These are phyloP conservation scores for Drosophila cracens DNA, from an alignment of 2,888 invertebrate species.

Conservation along the genomic window DNA sequence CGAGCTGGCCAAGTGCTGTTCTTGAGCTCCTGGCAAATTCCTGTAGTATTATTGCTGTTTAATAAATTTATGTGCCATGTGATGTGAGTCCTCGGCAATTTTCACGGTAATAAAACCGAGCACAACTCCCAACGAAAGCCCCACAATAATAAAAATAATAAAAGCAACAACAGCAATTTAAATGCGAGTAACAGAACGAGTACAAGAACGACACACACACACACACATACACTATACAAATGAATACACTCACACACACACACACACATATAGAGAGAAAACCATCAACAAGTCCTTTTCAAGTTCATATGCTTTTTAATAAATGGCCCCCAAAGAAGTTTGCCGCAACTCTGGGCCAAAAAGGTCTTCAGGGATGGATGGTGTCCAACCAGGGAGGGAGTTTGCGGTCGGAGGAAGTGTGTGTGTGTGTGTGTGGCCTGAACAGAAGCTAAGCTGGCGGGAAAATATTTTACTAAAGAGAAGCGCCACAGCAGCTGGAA, in stretches of 20 bases:
- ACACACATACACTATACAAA: conserved; percentile 13
- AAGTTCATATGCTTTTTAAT: conserved; percentile 82
- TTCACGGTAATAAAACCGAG: conserved; percentile 56
- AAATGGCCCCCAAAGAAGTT: conserved; percentile 77
- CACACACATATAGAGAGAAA: conserved; percentile 25
- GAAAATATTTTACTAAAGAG: conserved; percentile 57
- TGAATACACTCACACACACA: conserved; percentile 11
- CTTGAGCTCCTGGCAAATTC: conserved; percentile 28
- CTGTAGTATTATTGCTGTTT: conserved; percentile 58
- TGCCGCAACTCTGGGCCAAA: conserved; percentile 40
- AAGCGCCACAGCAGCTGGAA: conserved; percentile 64
- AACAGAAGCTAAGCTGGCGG: conserved; percentile 62
- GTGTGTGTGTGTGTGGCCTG: conserved; percentile 12
- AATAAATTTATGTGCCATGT: conserved; percentile 70
- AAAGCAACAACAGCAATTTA: conserved; percentile 50
- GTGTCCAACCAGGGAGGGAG: not conserved
- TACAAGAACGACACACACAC: conserved; percentile 10
- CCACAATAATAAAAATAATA: conserved; percentile 73
- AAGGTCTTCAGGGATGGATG: conserved; percentile 13
- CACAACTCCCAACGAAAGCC: conserved; percentile 52
- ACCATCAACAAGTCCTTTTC: conserved; percentile 80
- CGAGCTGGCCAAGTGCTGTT: conserved; percentile 14
- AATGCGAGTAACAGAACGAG: conserved; percentile 49
- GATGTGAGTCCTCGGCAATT: conserved; percentile 51
- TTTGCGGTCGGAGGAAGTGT: not conserved